phyloP scores from a whole-genome alignment of 2,888 invertebrate genomes.

The Autographa gamma region DNA sequence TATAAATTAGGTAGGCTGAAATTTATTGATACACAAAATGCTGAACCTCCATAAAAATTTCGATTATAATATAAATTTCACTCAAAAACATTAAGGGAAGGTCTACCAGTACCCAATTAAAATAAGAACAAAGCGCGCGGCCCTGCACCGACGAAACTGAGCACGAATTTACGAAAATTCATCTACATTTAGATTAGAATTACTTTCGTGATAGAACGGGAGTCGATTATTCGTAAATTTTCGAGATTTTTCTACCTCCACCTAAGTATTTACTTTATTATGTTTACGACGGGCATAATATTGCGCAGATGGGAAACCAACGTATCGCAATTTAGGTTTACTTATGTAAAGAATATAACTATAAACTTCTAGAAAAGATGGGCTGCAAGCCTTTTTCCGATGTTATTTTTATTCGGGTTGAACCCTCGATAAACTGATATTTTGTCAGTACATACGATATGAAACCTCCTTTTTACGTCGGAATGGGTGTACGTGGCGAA shows the following conservation, averaged over 20 bases:
- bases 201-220: slow-evolving; percentile 60
- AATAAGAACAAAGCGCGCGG: slow-evolving; percentile 66
- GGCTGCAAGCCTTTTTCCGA: slow-evolving; percentile 21
- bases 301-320: slow-evolving; percentile 42
- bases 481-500: slow-evolving; percentile 28
- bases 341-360: slow-evolving; percentile 42
- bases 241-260: slow-evolving; percentile 39
- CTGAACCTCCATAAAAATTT: slow-evolving; percentile 26
- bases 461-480: slow-evolving; percentile 11
- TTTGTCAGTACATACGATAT: slow-evolving; percentile 5
- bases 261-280: slow-evolving; percentile 52
- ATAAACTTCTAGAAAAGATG: slow-evolving; percentile 33
- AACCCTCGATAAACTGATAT: slow-evolving; percentile 10
- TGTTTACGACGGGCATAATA: slow-evolving; percentile 55
- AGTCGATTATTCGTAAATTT: slow-evolving; percentile 48
- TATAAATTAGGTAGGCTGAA: background rate
- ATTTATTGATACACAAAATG: slow-evolving; percentile 28
- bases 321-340: slow-evolving; percentile 32
- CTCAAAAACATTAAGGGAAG: slow-evolving; percentile 56
- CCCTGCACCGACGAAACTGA: slow-evolving; percentile 59
- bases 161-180: slow-evolving; percentile 59
- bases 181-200: slow-evolving; percentile 70
- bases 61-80: slow-evolving; percentile 43
- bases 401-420: slow-evolving; percentile 31
- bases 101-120: slow-evolving; percentile 67